phyloP scores from a whole-genome alignment of 2,113 vertebrate genomes.

The Aix galericulata region DNA sequence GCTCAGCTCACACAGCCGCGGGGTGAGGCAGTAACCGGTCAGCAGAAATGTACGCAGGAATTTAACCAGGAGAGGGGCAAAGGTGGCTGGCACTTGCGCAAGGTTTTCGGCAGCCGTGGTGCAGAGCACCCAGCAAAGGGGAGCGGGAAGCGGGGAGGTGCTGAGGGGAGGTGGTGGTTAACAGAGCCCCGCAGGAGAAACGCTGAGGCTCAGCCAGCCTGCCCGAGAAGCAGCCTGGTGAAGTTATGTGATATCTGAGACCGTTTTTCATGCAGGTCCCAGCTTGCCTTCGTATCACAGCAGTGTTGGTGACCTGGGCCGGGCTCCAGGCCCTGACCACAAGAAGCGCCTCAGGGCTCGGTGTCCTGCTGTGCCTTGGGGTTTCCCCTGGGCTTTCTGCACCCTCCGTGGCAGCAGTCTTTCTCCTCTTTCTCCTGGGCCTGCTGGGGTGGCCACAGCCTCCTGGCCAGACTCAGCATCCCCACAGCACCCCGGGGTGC shows the following conservation, averaged over 20 bases:
- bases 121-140: background rate
- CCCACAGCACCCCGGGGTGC: background rate
- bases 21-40: background rate
- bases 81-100: background rate
- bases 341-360: accelerated
- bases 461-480: background rate
- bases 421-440: background rate
- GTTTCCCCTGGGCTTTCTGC: background rate
- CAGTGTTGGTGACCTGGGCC: background rate
- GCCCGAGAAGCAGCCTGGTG: background rate
- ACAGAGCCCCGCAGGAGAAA: background rate
- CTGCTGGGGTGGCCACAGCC: background rate
- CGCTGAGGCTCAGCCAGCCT: background rate
- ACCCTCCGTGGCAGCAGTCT: accelerated
- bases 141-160: accelerated
- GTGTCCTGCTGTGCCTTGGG: background rate
- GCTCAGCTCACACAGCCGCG: background rate
- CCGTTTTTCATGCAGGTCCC: background rate
- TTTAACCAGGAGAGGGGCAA: background rate
- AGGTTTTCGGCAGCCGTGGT: background rate
- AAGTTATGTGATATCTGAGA: background rate
- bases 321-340: background rate
- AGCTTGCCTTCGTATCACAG: background rate
- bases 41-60: accelerated
- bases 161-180: background rate